phyloP scores from a whole-genome alignment of 2,888 invertebrate genomes.

The Chesias legatella region DNA sequence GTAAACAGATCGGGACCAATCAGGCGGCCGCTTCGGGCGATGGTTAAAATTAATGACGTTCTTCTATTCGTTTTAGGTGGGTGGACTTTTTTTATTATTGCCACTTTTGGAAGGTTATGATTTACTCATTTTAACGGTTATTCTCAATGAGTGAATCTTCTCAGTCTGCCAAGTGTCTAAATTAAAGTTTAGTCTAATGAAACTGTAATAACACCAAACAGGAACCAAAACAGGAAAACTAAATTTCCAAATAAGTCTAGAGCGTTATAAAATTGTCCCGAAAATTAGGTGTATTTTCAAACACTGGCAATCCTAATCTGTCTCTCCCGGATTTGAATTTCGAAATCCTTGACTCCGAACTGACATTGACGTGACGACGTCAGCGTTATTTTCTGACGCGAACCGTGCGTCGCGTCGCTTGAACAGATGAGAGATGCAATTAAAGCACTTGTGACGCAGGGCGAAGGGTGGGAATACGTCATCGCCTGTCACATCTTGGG shows the following conservation, averaged over 20 bases:
- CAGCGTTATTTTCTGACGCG: slow-evolving; percentile 20
- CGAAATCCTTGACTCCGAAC: slow-evolving; percentile 11
- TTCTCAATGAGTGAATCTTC: too few species aligned
- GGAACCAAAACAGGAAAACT: too few species aligned
- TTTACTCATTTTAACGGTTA: not conserved
- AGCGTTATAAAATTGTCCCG: not conserved
- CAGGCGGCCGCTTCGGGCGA: slow-evolving; percentile 31
- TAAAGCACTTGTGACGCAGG: slow-evolving; percentile 19
- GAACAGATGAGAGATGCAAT: slow-evolving; percentile 18
- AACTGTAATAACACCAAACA: too few species aligned
- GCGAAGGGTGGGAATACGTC: slow-evolving; percentile 11
- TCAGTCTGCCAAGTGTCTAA: too few species aligned
- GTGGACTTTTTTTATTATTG: slow-evolving; percentile 7
- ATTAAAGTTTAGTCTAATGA: too few species aligned
- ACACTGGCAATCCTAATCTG: slow-evolving; percentile 12
- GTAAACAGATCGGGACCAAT: slow-evolving; percentile 48
- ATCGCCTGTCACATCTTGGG: slow-evolving; percentile 20
- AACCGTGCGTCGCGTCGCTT: slow-evolving; percentile 11
- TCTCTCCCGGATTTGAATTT: slow-evolving; percentile 16
- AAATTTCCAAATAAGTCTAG: too few species aligned
- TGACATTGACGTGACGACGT: slow-evolving; percentile 16
- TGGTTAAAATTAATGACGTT: slow-evolving; percentile 10
- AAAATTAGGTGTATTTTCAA: slow-evolving; percentile 1
- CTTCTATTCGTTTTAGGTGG: slow-evolving; percentile 7
- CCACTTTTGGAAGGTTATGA: not conserved